Base-by-base conservation (phyloP, 2,113 vertebrate species). In the Vidua chalybeata region DNA sequence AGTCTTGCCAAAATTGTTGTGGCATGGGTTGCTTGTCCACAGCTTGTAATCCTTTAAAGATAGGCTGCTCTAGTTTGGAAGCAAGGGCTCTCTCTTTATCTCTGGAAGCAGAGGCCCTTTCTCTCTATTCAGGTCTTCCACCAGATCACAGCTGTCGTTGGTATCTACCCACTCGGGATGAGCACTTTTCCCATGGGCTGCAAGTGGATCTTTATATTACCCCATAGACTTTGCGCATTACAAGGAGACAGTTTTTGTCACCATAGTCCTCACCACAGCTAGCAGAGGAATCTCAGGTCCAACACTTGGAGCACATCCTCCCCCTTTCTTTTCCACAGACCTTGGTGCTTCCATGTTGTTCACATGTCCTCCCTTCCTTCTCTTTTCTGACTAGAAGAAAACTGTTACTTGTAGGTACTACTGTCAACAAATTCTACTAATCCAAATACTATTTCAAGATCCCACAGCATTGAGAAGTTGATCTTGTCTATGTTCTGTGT, bases 381-480 rank as follows among this genome's bases (percentile, higher is more conserved):
- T 35, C 39, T 56, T 45, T 31, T 28, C 49, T 54, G 15, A 49
- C n/a, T 31, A 26, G n/a, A 39, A 61, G n/a, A 45, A 54, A 52
- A 8, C 15, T 28, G 24, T 6, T 79, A 15, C 31, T 35, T 35
- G 9, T 35, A 17, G 7, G 15, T 63, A 23, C 37, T 17, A 7
- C 13, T 63, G 14, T 10, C 37, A 78, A 13, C 11, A 78, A 52
- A 5, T n/a, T 43, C 21, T 13, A 11, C 12, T 11, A 19, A 33
- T 43, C 33, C 22, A 26, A 33, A 19, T 9, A 55, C 33, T 54
- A 12, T 43, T 26, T 19, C 23, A 64, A 45, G 48, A 52, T n/a
- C 37, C 14, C 2, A 1, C 2, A 4, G 31, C 0, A 0, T 3
- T 13, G 23, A 43, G 31, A 43, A 22, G 14, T 14, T 28, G 19